phyloP scores from a whole-genome alignment of 2,888 invertebrate species.

The Margaritifera margaritifera region DNA sequence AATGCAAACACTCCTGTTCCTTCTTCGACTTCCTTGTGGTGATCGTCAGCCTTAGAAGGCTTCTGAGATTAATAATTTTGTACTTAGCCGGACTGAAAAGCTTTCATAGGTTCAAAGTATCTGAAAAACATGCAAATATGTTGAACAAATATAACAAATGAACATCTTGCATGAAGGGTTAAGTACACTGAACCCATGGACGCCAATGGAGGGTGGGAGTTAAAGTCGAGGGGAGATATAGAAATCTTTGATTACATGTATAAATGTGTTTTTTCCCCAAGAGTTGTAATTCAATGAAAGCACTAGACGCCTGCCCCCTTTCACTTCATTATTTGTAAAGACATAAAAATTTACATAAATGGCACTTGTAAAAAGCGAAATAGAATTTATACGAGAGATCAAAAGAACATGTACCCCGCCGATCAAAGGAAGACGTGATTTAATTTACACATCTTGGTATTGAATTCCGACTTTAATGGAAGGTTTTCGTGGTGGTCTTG shows the following conservation, averaged over 20 bases:
- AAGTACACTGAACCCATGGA: too few species aligned
- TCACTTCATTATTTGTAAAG: constrained; percentile 36
- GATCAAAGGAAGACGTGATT: constrained; percentile 40
- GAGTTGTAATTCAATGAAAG: constrained; percentile 30
- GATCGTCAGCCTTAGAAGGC: too few species aligned
- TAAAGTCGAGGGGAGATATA: too few species aligned
- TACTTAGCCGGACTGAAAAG: too few species aligned
- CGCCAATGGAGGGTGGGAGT: too few species aligned
- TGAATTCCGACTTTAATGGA: constrained; percentile 40
- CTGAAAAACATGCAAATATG: too few species aligned
- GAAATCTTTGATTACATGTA: constrained; percentile 1
- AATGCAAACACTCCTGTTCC: too few species aligned
- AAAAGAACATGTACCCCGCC: constrained; percentile 26
- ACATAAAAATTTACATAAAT: constrained; percentile 46
- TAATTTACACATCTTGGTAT: constrained; percentile 43
- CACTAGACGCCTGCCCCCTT: constrained; percentile 30
- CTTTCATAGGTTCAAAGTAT: too few species aligned
- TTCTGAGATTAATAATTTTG: too few species aligned
- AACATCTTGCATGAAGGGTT: too few species aligned
- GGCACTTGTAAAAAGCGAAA: constrained; percentile 44
- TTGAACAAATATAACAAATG: too few species aligned
- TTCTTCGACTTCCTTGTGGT: too few species aligned
- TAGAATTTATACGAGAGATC: constrained; percentile 41
- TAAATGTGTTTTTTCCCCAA: constrained; percentile 18
- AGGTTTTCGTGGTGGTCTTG: constrained; percentile 38